Conservation (phyloP, 2,888 invertebrate genomes). For the Crossocerus cetratus region DNA sequence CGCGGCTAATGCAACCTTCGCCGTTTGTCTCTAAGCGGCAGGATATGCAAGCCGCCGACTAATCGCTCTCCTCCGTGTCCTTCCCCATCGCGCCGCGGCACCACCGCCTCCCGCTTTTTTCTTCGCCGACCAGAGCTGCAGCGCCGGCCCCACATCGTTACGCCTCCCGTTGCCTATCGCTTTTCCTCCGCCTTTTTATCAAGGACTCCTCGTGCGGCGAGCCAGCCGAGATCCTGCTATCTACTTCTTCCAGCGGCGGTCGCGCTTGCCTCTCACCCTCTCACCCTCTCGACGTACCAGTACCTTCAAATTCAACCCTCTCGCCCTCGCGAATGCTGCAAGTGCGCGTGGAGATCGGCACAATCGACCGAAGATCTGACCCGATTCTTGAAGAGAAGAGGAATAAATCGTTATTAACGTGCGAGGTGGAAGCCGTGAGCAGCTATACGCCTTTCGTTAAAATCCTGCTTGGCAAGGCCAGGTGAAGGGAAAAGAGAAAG, state of each 20-base stretch:
- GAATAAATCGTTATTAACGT: neutral
- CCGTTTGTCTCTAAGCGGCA: constrained; percentile 61
- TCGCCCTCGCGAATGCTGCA: too few species aligned
- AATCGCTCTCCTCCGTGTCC: constrained; percentile 38
- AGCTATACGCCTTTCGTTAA: neutral
- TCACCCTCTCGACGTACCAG: too few species aligned
- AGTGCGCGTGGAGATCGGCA: too few species aligned
- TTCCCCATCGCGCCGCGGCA: neutral
- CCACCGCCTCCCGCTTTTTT: neutral
- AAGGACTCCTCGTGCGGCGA: neutral
- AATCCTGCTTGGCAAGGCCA: neutral
- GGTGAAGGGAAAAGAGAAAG: constrained; percentile 5
- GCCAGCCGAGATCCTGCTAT: too few species aligned
- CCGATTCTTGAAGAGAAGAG: too few species aligned
- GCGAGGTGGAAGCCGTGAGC: neutral
- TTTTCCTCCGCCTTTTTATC: constrained; percentile 3
- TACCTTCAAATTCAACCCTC: too few species aligned
- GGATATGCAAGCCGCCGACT: constrained; percentile 58
- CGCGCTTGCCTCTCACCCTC: too few species aligned
- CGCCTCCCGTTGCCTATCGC: neutral
- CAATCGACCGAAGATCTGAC: too few species aligned
- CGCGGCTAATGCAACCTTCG: constrained; percentile 74
- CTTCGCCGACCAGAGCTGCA: neutral
- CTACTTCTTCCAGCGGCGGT: too few species aligned
- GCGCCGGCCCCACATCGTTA: neutral